Percentiles rank a stretch among this genome's conserved stretches.
phyloP scores from a whole-genome alignment of 1,140 invertebrate genomes.

The Palaemon carinicauda region DNA sequence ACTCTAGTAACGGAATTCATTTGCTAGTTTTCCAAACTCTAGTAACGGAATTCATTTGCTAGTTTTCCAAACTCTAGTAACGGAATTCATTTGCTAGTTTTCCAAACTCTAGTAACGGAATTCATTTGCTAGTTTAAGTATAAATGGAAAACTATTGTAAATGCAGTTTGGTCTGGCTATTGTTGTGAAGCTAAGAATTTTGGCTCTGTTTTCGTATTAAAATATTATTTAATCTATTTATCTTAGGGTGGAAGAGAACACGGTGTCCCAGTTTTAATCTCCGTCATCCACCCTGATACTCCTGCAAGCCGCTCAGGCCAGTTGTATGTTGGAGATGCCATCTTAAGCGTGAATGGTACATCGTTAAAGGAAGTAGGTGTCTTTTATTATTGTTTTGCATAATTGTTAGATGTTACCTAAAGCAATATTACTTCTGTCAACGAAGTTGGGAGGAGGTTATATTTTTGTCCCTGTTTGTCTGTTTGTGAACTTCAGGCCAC shows the following conservation, averaged over 20 bases:
- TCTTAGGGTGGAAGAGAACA: conserved; percentile 82
- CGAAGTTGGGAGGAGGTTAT: too few relatives aligned
- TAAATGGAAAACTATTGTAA: neutral
- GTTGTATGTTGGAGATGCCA: conserved; percentile 84
- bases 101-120: too few relatives aligned
- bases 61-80: too few relatives aligned
- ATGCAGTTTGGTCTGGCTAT: neutral
- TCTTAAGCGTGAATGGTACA: conserved; percentile 80
- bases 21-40: too few relatives aligned
- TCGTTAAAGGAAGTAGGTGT: conserved; percentile 73
- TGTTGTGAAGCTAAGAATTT: neutral
- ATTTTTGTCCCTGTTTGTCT: too few relatives aligned
- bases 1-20: too few relatives aligned
- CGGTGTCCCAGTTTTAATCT: conserved; percentile 86
- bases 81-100: too few relatives aligned
- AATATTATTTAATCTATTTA: conserved; percentile 17
- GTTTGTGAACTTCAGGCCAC: too few relatives aligned
- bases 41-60: too few relatives aligned
- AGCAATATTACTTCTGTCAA: too few relatives aligned
- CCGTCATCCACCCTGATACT: conserved; percentile 80
- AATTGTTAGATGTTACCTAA: too few relatives aligned
- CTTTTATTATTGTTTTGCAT: neutral
- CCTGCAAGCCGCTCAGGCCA: conserved; percentile 76
- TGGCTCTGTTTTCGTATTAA: neutral
- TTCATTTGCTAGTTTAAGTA: too few relatives aligned